Evolutionary conservation across 2,888 invertebrate genomes (phyloP), one percentile per base, ranked within the genome.

Genomic region (Zele albiditarsus): DNA sequence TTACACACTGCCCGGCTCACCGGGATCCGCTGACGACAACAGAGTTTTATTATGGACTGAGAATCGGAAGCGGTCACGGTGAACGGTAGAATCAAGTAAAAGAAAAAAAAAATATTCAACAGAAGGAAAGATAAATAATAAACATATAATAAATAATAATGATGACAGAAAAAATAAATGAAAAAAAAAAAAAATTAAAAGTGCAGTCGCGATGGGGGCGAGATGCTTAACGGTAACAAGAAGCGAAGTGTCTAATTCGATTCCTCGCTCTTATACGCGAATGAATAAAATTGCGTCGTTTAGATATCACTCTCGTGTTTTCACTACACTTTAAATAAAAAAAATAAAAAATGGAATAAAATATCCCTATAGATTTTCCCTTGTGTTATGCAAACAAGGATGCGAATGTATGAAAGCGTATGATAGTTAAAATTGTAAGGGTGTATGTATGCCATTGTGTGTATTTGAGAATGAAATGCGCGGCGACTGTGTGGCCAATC

Each of bases 221-320:
- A 77, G 46, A 49, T 67, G 31, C 3, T 46, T 31, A 58, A 38
- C n/a, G 25, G 8, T 53, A 31, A 63, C 16, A 23, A 25, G 27
- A 33, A 58, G 53, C 28, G 14, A 60, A 60, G 58, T 38, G n/a
- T 70, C 31, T 42, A 33, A 53, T 70, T 70, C n/a, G 10, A 38
- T 38, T 57, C 60, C 70, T 58, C 70, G 70, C 70, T 57, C 57
- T 27, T 70, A 31, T 69, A 31, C 53, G 38, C 70, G 38, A 58
- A 46, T 67, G 10, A 42, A 57, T 8, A 6, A 58, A 62, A 63
- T 75, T 66, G 75, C 67, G 60, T 74, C 70, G 70, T 71, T 77
- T 80, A 80, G 80, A 79, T 80, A 80, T 80, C 80, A 80, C 80
- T 81, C 80, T 80, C 80, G 81, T 80, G 81, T 81, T 81, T 81